Conservation (phyloP, 2,888 invertebrate species). For the Neoscelio sp. region DNA sequence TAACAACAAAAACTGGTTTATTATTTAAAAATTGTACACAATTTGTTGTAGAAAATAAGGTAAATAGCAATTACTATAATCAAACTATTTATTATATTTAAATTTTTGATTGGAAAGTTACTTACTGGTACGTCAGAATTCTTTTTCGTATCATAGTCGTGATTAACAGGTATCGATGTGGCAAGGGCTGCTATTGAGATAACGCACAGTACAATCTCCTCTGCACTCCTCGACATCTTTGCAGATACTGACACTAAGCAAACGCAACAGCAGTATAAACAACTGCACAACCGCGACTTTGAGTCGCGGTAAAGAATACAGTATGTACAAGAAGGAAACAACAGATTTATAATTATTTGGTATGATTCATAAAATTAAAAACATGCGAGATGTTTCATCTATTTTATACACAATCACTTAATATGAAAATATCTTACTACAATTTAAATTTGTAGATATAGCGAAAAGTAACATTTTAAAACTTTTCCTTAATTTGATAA, state of each 20-base stretch:
- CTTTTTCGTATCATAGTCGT: constrained; percentile 53
- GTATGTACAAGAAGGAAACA: constrained; percentile 43
- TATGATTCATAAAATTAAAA: constrained; percentile 19
- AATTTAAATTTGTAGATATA: too few relatives aligned
- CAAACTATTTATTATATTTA: too few relatives aligned
- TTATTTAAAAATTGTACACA: too few relatives aligned
- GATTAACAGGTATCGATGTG: constrained; percentile 53
- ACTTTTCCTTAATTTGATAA: too few relatives aligned
- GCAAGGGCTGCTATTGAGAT: constrained; percentile 64
- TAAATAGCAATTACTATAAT: too few relatives aligned
- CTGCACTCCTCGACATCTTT: constrained; percentile 74
- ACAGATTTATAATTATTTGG: too few relatives aligned
- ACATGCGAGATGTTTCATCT: constrained; percentile 11
- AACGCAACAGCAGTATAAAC: constrained; percentile 53
- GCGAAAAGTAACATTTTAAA: too few relatives aligned
- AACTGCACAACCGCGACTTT: constrained; percentile 57
- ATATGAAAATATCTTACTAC: too few relatives aligned
- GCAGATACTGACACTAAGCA: constrained; percentile 69
- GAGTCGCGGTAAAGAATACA: constrained; percentile 51
- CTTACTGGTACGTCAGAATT: constrained; percentile 56
- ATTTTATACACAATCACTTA: background rate
- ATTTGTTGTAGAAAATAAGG: too few relatives aligned
- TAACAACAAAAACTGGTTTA: too few relatives aligned
- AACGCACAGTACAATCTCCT: constrained; percentile 66
- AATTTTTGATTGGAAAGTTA: too few relatives aligned